Evolutionary conservation across 2,888 invertebrate genomes (phyloP).

Genomic region (Zaprionus lineosus): DNA sequence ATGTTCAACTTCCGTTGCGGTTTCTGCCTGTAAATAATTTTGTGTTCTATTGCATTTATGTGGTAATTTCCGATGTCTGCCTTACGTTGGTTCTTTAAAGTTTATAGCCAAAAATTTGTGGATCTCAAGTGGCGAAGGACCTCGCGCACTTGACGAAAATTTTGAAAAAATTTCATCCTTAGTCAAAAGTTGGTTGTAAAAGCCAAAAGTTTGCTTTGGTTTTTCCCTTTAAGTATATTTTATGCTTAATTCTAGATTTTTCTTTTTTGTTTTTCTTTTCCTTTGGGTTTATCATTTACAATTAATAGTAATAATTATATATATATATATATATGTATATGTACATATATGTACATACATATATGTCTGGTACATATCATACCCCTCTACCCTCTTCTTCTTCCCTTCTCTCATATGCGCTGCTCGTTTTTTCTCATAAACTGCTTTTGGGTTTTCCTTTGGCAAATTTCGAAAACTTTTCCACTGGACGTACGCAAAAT

Average conservation of each 20-base stretch:
- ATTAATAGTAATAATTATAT: constrained; percentile 68
- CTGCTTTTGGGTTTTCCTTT: constrained; percentile 39
- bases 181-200: constrained; percentile 72
- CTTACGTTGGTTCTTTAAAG: constrained; percentile 75
- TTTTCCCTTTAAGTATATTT: constrained; percentile 41
- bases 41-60: constrained; percentile 76
- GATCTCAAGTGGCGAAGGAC: constrained; percentile 30
- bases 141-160: constrained; percentile 57
- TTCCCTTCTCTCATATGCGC: neutral
- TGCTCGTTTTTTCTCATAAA: constrained; percentile 22
- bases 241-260: constrained; percentile 9
- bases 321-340: constrained; percentile 36
- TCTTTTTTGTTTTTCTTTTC: constrained; percentile 1
- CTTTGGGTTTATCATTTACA: constrained; percentile 59
- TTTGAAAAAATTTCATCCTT: constrained; percentile 71
- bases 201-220: constrained; percentile 74
- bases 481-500: constrained; percentile 64
- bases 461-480: constrained; percentile 60
- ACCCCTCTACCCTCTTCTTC: constrained; percentile 16
- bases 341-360: constrained; percentile 33
- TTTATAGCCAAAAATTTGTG: constrained; percentile 76
- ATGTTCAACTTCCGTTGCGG: constrained; percentile 42
- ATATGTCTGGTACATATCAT: constrained; percentile 37
- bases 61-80: constrained; percentile 68
- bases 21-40: constrained; percentile 76